A percentile compares a stretch with the other conserved stretches of the same genome.
phyloP scores from a whole-genome alignment of 1,140 invertebrate genomes.

The Papilio xuthus region DNA sequence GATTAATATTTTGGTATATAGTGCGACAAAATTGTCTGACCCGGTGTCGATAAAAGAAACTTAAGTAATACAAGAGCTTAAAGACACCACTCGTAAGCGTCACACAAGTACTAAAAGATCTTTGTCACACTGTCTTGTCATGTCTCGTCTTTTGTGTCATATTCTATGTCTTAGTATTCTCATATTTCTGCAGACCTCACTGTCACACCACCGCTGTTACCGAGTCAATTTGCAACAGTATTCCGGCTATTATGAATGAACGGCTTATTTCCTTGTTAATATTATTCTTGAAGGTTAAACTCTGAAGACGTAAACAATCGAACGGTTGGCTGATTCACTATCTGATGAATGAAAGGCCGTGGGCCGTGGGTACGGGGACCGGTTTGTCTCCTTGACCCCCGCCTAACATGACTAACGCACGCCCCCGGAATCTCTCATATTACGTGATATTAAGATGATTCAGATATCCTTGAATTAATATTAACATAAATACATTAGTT shows the following conservation, averaged over 20 bases:
- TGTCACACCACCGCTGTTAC: neutral
- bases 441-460: neutral
- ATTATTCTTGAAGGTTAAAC: neutral
- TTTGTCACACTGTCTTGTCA: no score
- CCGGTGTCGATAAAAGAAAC: no score
- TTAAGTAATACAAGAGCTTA: no score
- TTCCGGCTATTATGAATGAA: neutral
- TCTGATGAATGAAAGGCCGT: slow-evolving; percentile 18
- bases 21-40: no score
- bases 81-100: no score
- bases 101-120: no score
- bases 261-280: neutral
- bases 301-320: slow-evolving; percentile 10
- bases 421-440: slow-evolving; percentile 13
- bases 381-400: slow-evolving; percentile 15
- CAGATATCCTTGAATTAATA: slow-evolving; percentile 13
- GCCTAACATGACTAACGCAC: neutral
- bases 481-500: no score
- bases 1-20: neutral
- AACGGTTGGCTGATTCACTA: neutral
- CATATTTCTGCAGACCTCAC: neutral
- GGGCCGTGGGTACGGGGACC: slow-evolving; percentile 20
- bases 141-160: no score
- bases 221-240: neutral
- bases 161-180: no score